Conservation (phyloP, 2,888 invertebrate genomes). For the Alentia gelatinosa region DNA sequence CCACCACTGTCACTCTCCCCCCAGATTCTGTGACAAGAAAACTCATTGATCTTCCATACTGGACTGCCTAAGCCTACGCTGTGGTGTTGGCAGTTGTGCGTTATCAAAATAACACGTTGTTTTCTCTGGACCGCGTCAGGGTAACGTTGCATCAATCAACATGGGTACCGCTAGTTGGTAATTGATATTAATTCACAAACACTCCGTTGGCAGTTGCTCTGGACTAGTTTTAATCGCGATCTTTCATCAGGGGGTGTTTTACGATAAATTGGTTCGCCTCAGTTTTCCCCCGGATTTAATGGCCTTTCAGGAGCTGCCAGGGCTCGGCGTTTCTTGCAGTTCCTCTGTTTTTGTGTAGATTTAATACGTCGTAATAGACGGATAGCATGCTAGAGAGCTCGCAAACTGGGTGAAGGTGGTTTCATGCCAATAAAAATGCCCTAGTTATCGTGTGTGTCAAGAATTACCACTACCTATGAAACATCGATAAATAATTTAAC, state of each 20-base stretch:
- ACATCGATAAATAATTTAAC: background rate
- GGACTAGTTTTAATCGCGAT: background rate
- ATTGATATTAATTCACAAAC: background rate
- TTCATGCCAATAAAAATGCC: background rate
- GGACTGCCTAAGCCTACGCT: background rate
- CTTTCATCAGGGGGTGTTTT: background rate
- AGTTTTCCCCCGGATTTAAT: background rate
- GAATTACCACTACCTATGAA: background rate
- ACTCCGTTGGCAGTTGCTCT: background rate
- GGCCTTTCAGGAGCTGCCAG: background rate
- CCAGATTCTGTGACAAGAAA: no score
- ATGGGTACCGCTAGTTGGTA: background rate
- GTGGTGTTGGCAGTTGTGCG: background rate
- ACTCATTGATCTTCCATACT: no score
- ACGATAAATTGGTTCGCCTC: background rate
- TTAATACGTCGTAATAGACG: background rate
- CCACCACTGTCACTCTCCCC: no score
- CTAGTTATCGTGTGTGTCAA: background rate
- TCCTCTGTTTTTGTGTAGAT: background rate
- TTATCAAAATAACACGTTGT: background rate
- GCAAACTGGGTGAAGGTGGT: background rate
- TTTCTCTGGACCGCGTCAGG: background rate
- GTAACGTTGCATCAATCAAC: background rate
- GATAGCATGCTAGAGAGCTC: constrained; percentile 1
- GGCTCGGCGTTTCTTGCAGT: background rate